Conservation (phyloP, 2,797 vertebrate species). For the Triplophysa bombifrons region DNA sequence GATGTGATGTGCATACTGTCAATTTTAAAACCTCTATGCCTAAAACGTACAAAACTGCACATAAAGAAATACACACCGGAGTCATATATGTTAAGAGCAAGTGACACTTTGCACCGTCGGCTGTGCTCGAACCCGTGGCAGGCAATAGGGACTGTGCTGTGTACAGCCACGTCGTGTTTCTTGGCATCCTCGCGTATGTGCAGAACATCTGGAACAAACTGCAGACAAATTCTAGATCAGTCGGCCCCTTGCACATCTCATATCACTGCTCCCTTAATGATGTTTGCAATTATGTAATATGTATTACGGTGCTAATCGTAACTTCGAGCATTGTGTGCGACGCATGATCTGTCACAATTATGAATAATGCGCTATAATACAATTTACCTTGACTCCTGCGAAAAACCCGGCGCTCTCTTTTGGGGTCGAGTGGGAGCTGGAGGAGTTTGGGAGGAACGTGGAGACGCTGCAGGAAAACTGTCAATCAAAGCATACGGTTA, state of each 20-base stretch:
- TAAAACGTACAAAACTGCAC: too few species aligned
- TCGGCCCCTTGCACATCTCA: not conserved
- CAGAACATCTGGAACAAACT: constrained; percentile 81
- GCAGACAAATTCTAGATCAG: not conserved
- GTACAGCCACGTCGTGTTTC: constrained; percentile 73
- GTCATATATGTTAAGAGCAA: constrained; percentile 74
- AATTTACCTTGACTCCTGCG: constrained; percentile 80
- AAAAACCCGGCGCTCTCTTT: constrained; percentile 83
- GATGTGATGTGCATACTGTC: too few species aligned
- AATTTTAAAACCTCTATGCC: too few species aligned
- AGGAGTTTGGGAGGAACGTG: constrained; percentile 69
- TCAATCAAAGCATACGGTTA: constrained; percentile 42
- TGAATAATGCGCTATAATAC: constrained; percentile 18
- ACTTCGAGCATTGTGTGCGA: not conserved
- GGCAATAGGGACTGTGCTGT: constrained; percentile 81
- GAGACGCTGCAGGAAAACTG: constrained; percentile 82
- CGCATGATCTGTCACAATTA: constrained; percentile 11
- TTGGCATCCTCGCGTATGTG: constrained; percentile 77
- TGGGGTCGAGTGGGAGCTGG: constrained; percentile 69
- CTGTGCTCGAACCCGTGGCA: constrained; percentile 63
- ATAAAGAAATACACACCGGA: constrained; percentile 69
- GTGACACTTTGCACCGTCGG: constrained; percentile 73
- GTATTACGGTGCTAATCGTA: constrained; percentile 5
- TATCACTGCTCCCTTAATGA: not conserved
- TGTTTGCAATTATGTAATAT: not conserved